Percentiles rank a stretch among this genome's conserved stretches.
These are phyloP conservation scores for Bovichtus variegatus DNA, from an alignment of 2,797 vertebrate genomes.

Conservation along the genomic window DNA sequence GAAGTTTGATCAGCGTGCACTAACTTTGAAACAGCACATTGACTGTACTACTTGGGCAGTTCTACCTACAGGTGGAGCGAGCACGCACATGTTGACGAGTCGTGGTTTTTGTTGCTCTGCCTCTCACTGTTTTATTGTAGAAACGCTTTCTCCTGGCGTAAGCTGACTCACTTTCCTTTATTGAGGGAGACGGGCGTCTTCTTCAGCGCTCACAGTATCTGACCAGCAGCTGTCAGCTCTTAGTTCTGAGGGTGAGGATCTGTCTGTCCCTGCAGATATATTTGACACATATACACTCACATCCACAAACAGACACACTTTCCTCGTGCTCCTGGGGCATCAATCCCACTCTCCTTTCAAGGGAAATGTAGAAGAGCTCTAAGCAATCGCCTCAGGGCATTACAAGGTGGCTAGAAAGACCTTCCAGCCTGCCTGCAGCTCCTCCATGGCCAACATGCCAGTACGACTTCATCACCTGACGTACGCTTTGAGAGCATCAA, in stretches of 20 bases:
- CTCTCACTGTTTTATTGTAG: slow-evolving; percentile 3
- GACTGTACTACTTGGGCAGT: background rate
- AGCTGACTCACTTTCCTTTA: slow-evolving; percentile 30
- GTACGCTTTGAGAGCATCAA: background rate
- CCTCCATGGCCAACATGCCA: slow-evolving; percentile 21
- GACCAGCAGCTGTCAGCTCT: slow-evolving; percentile 64
- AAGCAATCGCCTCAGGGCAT: slow-evolving; percentile 36
- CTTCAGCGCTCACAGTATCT: slow-evolving; percentile 37
- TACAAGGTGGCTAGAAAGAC: slow-evolving; percentile 54
- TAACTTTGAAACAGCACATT: slow-evolving; percentile 12
- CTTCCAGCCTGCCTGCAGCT: slow-evolving; percentile 42
- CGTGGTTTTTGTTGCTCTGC: background rate
- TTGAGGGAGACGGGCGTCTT: slow-evolving; percentile 49
- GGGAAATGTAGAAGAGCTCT: slow-evolving; percentile 40
- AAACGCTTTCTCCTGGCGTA: slow-evolving; percentile 17
- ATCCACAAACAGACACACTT: slow-evolving; percentile 10
- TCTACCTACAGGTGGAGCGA: slow-evolving; percentile 3
- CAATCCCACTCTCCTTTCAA: slow-evolving; percentile 31
- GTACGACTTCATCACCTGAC: slow-evolving; percentile 27
- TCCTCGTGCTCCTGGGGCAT: slow-evolving; percentile 28
- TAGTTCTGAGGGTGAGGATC: slow-evolving; percentile 41
- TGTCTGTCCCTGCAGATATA: slow-evolving; percentile 45
- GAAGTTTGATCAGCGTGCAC: background rate
- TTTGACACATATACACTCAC: slow-evolving; percentile 26
- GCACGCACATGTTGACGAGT: background rate